These are phyloP conservation scores for Parotia lawesii DNA, from an alignment of 2,113 vertebrate species.

Conservation along the genomic window DNA sequence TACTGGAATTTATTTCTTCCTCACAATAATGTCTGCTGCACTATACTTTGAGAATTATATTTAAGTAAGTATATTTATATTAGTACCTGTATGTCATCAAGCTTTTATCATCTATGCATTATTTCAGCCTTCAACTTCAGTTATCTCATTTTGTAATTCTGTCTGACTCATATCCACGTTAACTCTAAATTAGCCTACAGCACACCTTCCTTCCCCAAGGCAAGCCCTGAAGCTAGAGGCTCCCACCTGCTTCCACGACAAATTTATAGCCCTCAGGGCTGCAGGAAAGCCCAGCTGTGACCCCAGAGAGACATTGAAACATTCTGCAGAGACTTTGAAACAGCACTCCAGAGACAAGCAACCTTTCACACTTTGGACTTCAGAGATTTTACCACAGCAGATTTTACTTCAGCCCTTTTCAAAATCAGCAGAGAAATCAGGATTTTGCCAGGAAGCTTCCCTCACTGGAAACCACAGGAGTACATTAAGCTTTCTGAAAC, in stretches of 20 bases:
- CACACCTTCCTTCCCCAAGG: background rate
- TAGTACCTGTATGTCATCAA: background rate
- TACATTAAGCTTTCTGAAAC: background rate
- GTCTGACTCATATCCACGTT: background rate
- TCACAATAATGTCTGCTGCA: background rate
- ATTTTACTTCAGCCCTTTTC: background rate
- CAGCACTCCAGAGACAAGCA: background rate
- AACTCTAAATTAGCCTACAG: background rate
- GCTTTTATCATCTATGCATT: background rate
- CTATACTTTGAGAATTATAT: background rate
- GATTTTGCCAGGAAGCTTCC: background rate
- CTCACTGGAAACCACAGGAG: background rate
- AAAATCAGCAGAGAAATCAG: background rate
- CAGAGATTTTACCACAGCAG: background rate
- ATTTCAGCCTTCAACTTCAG: background rate
- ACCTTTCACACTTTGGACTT: background rate
- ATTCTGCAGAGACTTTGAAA: background rate
- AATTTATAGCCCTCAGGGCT: background rate
- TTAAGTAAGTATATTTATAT: background rate
- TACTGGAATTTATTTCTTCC: background rate
- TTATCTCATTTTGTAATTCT: background rate
- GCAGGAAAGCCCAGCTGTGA: background rate
- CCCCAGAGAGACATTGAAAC: background rate
- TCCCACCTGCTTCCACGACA: background rate
- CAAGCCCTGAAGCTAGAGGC: background rate